Percentiles rank a stretch among this genome's conserved stretches.
phyloP scores from a whole-genome alignment of 2,888 invertebrate species.

The Dascillus cervinus region DNA sequence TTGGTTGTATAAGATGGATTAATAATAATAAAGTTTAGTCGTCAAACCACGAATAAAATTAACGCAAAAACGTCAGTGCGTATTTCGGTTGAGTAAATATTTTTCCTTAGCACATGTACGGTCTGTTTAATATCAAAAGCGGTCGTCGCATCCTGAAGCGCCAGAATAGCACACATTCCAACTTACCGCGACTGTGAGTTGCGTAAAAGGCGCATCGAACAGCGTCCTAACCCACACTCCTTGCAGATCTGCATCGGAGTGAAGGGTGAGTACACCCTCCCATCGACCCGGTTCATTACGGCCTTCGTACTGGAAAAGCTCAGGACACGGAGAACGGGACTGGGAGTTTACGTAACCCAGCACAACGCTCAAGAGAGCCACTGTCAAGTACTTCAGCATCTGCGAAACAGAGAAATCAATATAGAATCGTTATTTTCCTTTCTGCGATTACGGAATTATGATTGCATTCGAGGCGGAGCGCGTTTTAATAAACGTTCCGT shows the following conservation, averaged over 20 bases:
- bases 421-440: not conserved
- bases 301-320: constrained; percentile 26
- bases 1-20: too few species aligned
- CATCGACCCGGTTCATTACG: constrained; percentile 20
- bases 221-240: constrained; percentile 29
- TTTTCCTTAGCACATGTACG: too few species aligned
- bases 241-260: constrained; percentile 23
- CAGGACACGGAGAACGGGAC: constrained; percentile 25
- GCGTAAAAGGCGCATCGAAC: constrained; percentile 21
- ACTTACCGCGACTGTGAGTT: constrained; percentile 23
- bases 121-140: too few species aligned
- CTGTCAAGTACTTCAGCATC: constrained; percentile 6
- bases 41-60: too few species aligned
- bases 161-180: too few species aligned
- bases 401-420: constrained; percentile 7
- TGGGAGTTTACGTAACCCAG: constrained; percentile 2
- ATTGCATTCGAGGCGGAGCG: too few species aligned
- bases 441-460: too few species aligned
- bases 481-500: too few species aligned
- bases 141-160: constrained; percentile 4
- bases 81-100: too few species aligned
- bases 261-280: constrained; percentile 23
- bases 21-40: too few species aligned
- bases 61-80: too few species aligned
- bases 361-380: constrained; percentile 4